phyloP scores from a whole-genome alignment of 2,797 vertebrate species.

The Mionectes olivaceus region DNA sequence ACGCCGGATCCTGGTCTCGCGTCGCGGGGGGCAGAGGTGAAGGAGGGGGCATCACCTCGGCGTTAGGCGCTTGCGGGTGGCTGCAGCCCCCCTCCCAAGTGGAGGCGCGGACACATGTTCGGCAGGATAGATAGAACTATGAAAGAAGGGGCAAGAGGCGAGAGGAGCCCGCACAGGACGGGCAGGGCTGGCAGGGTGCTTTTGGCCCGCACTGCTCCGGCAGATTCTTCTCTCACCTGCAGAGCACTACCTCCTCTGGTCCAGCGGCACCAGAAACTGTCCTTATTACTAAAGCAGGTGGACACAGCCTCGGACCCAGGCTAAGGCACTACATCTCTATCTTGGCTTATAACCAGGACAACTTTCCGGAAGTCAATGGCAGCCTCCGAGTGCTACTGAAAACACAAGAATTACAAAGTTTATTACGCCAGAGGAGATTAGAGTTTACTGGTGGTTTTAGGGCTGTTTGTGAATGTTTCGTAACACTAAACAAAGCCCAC shows the following conservation, averaged over 20 bases:
- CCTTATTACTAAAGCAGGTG: neutral
- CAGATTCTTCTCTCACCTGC: neutral
- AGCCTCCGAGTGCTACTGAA: neutral
- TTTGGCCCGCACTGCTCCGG: accelerated
- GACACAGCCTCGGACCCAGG: neutral
- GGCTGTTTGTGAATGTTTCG: neutral
- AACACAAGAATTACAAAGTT: neutral
- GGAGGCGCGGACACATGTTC: neutral
- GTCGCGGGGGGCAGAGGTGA: neutral
- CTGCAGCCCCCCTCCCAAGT: too few species aligned
- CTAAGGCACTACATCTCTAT: neutral
- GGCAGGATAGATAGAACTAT: neutral
- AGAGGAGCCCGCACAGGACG: neutral
- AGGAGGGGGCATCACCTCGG: neutral
- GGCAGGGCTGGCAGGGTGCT: neutral
- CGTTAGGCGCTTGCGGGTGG: neutral
- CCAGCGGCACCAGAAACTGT: neutral
- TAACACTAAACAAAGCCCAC: neutral
- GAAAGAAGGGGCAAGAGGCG: neutral
- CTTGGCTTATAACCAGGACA: neutral
- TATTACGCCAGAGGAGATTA: neutral
- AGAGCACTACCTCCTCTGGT: neutral
- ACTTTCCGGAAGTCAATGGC: neutral
- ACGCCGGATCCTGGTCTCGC: neutral
- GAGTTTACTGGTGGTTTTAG: neutral